Evolutionary conservation across 2,797 vertebrate species (phyloP).

Genomic region (Coreius guichenoti): DNA sequence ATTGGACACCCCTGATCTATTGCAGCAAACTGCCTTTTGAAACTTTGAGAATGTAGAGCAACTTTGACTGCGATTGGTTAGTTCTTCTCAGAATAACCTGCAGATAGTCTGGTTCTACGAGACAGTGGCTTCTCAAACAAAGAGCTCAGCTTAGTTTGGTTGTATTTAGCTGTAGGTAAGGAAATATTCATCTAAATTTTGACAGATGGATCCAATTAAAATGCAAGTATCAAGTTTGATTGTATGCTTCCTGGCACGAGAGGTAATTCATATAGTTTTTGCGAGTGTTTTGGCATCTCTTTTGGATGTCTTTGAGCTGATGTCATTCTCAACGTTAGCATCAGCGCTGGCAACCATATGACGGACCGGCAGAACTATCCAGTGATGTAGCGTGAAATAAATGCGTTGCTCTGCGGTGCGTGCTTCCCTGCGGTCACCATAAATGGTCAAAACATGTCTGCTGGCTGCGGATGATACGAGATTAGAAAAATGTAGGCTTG

Average conservation of each 20-base stretch:
- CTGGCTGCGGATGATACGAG: constrained; percentile 18
- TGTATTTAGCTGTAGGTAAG: neutral
- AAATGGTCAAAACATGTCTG: constrained; percentile 44
- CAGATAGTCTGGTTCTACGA: neutral
- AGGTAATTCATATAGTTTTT: neutral
- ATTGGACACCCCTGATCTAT: too few relatives aligned
- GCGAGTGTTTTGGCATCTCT: constrained; percentile 16
- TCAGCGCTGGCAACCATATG: constrained; percentile 14
- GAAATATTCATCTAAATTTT: neutral
- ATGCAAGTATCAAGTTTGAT: neutral
- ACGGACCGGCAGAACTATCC: constrained; percentile 10
- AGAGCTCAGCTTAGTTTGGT: neutral
- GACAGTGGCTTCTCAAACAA: neutral
- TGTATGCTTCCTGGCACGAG: neutral
- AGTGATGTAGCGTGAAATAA: constrained; percentile 23
- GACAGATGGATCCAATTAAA: constrained; percentile 2
- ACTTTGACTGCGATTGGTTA: neutral
- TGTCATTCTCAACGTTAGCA: constrained; percentile 8
- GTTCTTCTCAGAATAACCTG: neutral
- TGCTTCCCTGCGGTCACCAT: constrained; percentile 11
- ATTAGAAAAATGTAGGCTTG: constrained; percentile 7
- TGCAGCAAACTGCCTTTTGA: too few relatives aligned
- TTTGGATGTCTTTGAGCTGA: constrained; percentile 31
- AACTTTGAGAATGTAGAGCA: neutral
- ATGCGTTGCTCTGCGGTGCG: neutral